Evolutionary conservation across 2,888 invertebrate genomes (phyloP), one percentile per base, ranked within the genome.

Genomic region (Tetragonula carbonaria): DNA sequence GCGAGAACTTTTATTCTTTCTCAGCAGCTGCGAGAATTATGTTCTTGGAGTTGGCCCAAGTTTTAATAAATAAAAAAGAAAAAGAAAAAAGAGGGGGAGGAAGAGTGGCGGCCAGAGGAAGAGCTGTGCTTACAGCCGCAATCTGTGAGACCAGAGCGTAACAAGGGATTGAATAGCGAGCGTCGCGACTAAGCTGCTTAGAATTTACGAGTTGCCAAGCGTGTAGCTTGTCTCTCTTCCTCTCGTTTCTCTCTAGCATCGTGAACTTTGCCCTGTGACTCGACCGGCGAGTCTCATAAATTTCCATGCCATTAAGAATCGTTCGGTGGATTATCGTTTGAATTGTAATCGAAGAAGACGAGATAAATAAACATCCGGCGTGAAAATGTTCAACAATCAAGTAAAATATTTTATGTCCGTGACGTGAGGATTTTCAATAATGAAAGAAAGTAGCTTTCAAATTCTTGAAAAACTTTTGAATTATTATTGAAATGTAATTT

Each of bases 121-220:
- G 63, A 23, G 53, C 13, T 65, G 45, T n/a, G 65, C 50, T 76
- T 68, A 68, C 38, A 75, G 45, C 66, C 72, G 62, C 73, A 76
- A 63, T 75, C 65, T 71, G 53, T 68, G 76, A 68, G 62, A 78
- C 75, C 67, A 70, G 73, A 70, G 63, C 78, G 68, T 76, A 84
- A 74, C 57, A 73, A 72, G 66, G 73, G 87, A 82, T 80, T 75
- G 82, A 78, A 79, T 70, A 74, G 83, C 63, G 66, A 67, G 66
- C 66, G 66, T 66, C 77, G 68, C 74, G 74, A 59, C 84, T 88
- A 88, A 88, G 88, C 88, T 87, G 88, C 88, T 88, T 88, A 88
- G 88, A 88, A 88, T 88, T 88, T 88, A 88, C 88, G 88, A 86
- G 85, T 82, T 81, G 71, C 82, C 73, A 65, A 74, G 66, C 83